Evolutionary conservation across 2,797 vertebrate species (phyloP), one percentile per base, ranked within the genome.

Genomic region (Astyanax mexicanus): DNA sequence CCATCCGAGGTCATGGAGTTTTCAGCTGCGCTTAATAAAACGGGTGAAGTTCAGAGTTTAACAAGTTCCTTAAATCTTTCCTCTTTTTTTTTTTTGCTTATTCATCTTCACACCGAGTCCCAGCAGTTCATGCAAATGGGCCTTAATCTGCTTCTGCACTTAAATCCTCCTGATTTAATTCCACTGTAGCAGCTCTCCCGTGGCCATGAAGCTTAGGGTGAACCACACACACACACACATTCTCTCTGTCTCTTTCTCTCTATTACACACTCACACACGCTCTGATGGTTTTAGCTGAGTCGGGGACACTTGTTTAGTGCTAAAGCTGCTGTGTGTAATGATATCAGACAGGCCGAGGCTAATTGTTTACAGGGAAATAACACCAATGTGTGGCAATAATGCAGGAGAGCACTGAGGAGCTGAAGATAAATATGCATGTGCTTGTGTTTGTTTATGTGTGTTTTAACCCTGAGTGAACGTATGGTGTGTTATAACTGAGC

Each of bases 81-180:
- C n/a, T n/a, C n/a, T n/a, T n/a, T n/a, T n/a, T 49, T 25, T 13
- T 54, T 69, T 58, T 67, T 47, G 51, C 61, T 78, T 37, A 51
- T 60, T 72, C 42, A 65, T 27, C 75, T 71, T 38, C 15, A 15
- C 49, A 54, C 57, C 0, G 8, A 58, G 71, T 62, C 69, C 76
- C 76, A 1, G 69, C 23, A 44, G 76, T 67, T 51, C 52, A 60
- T 68, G 76, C 69, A 78, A 60, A 78, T 78, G 42, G 61, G 29
- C 69, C 42, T 72, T 72, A 78, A 72, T 66, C 62, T 78, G 38
- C 61, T 29, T n/a, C 52, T 38, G 47, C 38, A 21, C 58, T 72
- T 72, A 78, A 72, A 67, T 78, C 69, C 42, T 58, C 61, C 61
- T 72, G 69, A 67, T 72, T 78, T 52, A 78, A 67, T 78, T 68